Percentiles rank a stretch among this genome's conserved stretches.
Evolutionary conservation across 2,797 vertebrate genomes (phyloP).

Genomic region (Cossypha niveicapilla): DNA sequence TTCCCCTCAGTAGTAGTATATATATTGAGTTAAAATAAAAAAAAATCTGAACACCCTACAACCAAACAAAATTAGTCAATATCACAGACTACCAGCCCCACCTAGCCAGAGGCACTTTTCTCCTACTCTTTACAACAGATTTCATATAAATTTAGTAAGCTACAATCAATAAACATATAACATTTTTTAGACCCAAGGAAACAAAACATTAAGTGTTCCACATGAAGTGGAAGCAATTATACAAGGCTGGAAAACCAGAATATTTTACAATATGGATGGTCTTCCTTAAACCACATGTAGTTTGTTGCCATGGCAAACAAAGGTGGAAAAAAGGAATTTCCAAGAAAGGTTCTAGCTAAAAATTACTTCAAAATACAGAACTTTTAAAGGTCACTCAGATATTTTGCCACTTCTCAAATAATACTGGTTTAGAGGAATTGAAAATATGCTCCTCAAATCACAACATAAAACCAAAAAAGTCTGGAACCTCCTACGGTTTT

Average conservation of each 20-base stretch:
- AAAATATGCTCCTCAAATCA: background rate
- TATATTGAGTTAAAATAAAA: background rate
- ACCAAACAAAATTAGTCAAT: background rate
- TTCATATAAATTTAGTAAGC: background rate
- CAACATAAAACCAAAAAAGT: background rate
- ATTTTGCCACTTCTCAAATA: background rate
- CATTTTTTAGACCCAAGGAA: background rate
- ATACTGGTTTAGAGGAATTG: background rate
- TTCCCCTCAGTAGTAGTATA: background rate
- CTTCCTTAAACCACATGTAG: background rate
- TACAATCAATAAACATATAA: background rate
- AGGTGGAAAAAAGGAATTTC: background rate
- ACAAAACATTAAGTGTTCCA: background rate
- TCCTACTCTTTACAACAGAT: background rate
- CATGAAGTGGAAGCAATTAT: background rate
- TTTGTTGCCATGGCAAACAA: background rate
- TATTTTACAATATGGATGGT: background rate
- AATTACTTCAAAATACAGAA: background rate
- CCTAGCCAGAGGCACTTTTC: background rate
- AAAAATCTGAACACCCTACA: background rate
- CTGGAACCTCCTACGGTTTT: background rate
- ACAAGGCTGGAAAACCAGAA: background rate
- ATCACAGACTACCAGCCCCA: background rate
- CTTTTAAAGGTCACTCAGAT: background rate
- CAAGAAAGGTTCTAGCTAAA: background rate